These are phyloP conservation scores for Helicolenus hilgendorfi DNA, from an alignment of 2,797 vertebrate genomes.

Conservation along the genomic window DNA sequence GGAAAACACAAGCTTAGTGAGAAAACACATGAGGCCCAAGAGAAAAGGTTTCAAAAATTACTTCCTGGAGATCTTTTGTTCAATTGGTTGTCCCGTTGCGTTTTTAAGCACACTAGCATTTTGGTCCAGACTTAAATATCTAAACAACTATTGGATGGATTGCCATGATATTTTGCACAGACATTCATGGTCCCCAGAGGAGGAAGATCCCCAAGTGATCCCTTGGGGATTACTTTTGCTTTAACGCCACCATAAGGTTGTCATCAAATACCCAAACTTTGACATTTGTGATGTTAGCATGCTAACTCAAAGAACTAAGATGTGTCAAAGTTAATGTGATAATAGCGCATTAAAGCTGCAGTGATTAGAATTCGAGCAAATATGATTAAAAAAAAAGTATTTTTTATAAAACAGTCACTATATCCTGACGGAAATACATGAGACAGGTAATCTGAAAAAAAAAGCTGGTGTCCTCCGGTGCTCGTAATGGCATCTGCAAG, in stretches of 20 bases:
- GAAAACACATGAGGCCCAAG: neutral
- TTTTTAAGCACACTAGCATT: neutral
- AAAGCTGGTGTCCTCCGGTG: too few species aligned
- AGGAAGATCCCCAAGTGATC: neutral
- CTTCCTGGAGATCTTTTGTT: neutral
- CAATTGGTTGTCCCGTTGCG: accelerated
- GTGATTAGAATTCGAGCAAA: too few species aligned
- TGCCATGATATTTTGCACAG: neutral
- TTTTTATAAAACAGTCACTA: too few species aligned
- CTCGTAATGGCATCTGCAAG: too few species aligned
- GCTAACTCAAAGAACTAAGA: neutral
- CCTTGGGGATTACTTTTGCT: neutral
- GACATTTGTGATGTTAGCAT: neutral
- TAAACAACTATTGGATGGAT: neutral
- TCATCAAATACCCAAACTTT: neutral
- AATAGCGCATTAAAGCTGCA: too few species aligned
- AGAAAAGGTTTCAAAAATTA: neutral
- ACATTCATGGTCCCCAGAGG: neutral
- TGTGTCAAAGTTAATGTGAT: neutral
- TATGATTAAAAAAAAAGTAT: too few species aligned
- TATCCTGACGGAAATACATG: too few species aligned
- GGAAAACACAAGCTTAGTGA: neutral
- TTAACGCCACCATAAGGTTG: neutral
- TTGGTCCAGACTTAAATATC: neutral
- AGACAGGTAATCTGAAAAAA: too few species aligned